These are phyloP conservation scores for Podarcis muralis DNA, from an alignment of 2,113 vertebrate species.

Conservation along the genomic window DNA sequence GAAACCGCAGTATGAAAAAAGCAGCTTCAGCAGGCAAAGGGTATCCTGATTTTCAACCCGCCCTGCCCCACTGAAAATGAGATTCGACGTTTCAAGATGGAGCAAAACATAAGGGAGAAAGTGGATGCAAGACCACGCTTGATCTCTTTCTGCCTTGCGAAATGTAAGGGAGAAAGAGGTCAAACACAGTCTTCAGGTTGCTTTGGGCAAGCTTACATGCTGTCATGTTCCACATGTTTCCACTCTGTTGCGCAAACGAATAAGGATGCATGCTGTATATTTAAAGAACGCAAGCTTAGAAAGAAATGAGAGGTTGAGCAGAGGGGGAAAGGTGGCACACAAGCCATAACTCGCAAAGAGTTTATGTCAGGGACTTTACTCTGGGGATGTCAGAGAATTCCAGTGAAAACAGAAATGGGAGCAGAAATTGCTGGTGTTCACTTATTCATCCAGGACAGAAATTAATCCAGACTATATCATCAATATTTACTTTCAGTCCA, in stretches of 20 bases:
- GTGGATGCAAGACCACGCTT: neutral
- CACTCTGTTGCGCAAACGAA: neutral
- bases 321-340: neutral
- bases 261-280: neutral
- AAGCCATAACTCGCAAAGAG: neutral
- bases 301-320: neutral
- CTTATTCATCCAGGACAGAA: too few species aligned
- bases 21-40: neutral
- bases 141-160: neutral
- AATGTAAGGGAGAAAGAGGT: neutral
- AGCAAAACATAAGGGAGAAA: neutral
- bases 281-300: neutral
- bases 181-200: neutral
- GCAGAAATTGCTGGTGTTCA: too few species aligned
- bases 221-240: conserved; percentile 15
- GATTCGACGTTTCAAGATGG: neutral
- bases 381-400: too few species aligned
- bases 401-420: too few species aligned
- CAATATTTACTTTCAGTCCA: too few species aligned
- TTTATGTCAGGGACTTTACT: neutral
- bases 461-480: too few species aligned
- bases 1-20: neutral
- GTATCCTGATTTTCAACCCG: neutral
- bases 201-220: neutral
- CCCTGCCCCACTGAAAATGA: neutral